Percentiles rank a stretch among this genome's conserved stretches.
Conservation (phyloP, 2,797 vertebrate species). For the Synanceia verrucosa region DNA sequence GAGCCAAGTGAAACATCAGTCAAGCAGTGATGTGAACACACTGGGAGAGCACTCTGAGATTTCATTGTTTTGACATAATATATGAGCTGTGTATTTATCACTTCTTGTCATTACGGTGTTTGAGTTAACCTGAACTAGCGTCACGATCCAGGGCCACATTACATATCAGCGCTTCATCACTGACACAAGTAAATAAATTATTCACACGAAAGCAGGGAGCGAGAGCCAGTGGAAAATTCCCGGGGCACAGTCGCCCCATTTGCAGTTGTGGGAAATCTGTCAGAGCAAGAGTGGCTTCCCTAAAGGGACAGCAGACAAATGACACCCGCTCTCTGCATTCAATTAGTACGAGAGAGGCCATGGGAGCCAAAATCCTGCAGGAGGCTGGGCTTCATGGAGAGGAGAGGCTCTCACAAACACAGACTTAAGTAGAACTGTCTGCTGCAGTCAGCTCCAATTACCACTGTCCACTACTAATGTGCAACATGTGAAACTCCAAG, state of each 20-base stretch:
- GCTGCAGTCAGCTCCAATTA: slow-evolving; percentile 78
- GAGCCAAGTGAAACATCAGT: slow-evolving; percentile 26
- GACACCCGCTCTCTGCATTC: slow-evolving; percentile 80
- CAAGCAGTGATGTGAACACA: slow-evolving; percentile 21
- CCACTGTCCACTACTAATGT: slow-evolving; percentile 74
- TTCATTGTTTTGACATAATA: slow-evolving; percentile 59
- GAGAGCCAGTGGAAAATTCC: slow-evolving; percentile 61
- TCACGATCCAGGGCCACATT: slow-evolving; percentile 37
- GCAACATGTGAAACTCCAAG: slow-evolving; percentile 74
- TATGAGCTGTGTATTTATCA: slow-evolving; percentile 64
- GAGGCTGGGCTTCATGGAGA: slow-evolving; percentile 52
- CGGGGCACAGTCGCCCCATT: slow-evolving; percentile 66
- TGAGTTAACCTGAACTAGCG: slow-evolving; percentile 58
- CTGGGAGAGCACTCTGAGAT: slow-evolving; percentile 31
- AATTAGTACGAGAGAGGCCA: slow-evolving; percentile 75
- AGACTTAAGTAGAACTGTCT: slow-evolving; percentile 77
- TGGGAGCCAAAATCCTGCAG: slow-evolving; percentile 69
- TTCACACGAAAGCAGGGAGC: slow-evolving; percentile 62
- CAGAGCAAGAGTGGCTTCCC: slow-evolving; percentile 73
- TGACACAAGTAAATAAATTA: slow-evolving; percentile 80
- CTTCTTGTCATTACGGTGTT: slow-evolving; percentile 56
- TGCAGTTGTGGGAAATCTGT: slow-evolving; percentile 82
- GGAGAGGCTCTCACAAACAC: slow-evolving; percentile 46
- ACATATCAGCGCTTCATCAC: slow-evolving; percentile 58
- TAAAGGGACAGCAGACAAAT: slow-evolving; percentile 79